Evolutionary conservation across 1,140 invertebrate species (phyloP), one percentile per base, ranked within the genome.

Genomic region (Lordiphosa collinella): DNA sequence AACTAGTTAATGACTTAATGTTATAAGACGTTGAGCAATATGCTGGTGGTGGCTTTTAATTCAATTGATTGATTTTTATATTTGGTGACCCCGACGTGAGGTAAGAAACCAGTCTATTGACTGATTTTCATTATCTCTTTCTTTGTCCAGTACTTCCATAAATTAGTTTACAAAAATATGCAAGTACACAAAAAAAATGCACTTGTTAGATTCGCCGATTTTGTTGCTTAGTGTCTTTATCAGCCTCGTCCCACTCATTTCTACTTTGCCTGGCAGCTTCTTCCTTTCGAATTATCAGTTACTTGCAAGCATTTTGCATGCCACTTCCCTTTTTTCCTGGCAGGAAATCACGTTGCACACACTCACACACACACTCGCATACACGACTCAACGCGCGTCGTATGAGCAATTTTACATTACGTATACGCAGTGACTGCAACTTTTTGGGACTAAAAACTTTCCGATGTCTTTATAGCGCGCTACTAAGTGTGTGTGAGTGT

Each of bases 221-320:
- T 50, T 50, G 18, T 11, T 10, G 25, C 11, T 41, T 29, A 29
- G 29, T 34, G 41, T 11, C 14, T 25, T 53, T 11, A 44, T 44
- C 41, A 31, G 41, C 11, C 29, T 31, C 29, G 25, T 22, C 22
- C 41, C 29, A 29, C 25, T 44, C 41, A 31, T 44, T 44, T 31
- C 22, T 31, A 40, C 46, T 16, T 35, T 41, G 25, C 12, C 41
- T 29, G 14, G 25, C 14, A 36, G 8, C 11, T 34, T 9, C 46
- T 57, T 29, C 53, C 49, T 12, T 51, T 38, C 43, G 51, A 64
- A 86, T 86, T 86, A 86, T 86, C 82, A 84, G 82, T 80, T 78
- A 70, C 60, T 86, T 86, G 84, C 82, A 86, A 86, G 82, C 76
- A 86, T 66, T 86, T 86, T 86, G 80, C 82, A 86, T 76, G 50